These are phyloP conservation scores for Rhinopomastus cyanomelas DNA, from an alignment of 2,113 vertebrate species.

Conservation along the genomic window DNA sequence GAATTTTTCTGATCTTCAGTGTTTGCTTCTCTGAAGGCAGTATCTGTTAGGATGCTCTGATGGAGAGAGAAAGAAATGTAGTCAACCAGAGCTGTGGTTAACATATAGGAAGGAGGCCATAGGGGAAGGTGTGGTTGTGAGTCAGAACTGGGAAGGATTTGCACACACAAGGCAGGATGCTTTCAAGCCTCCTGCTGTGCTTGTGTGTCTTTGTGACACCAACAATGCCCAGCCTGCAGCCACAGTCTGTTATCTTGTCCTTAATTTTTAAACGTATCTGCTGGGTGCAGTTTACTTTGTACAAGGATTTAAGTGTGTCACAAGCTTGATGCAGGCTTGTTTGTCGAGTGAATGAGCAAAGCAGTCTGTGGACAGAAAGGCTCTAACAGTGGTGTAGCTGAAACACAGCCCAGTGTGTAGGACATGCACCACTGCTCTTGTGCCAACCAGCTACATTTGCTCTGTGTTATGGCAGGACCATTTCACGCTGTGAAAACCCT, in stretches of 20 bases:
- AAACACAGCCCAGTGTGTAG: background rate
- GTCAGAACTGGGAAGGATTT: background rate
- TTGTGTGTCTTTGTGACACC: background rate
- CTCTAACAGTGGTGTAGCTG: background rate
- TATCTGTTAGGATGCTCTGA: background rate
- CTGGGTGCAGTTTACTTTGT: background rate
- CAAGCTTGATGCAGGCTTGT: background rate
- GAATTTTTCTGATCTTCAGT: background rate
- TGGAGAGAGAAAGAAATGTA: background rate
- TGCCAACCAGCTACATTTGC: background rate
- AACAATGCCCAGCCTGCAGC: background rate
- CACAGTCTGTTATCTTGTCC: background rate
- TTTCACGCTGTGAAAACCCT: background rate
- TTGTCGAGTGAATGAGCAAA: background rate
- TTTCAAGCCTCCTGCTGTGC: background rate
- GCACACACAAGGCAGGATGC: background rate
- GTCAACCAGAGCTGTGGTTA: background rate
- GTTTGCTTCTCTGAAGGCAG: background rate
- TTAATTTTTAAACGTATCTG: slow-evolving; percentile 9
- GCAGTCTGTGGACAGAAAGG: background rate
- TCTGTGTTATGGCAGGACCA: background rate
- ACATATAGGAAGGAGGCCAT: background rate
- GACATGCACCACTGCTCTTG: background rate
- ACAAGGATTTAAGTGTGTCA: background rate
- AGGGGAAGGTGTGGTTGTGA: background rate